Base-by-base conservation (phyloP, 2,797 vertebrate genomes). In the Thripadectes ignobilis region DNA sequence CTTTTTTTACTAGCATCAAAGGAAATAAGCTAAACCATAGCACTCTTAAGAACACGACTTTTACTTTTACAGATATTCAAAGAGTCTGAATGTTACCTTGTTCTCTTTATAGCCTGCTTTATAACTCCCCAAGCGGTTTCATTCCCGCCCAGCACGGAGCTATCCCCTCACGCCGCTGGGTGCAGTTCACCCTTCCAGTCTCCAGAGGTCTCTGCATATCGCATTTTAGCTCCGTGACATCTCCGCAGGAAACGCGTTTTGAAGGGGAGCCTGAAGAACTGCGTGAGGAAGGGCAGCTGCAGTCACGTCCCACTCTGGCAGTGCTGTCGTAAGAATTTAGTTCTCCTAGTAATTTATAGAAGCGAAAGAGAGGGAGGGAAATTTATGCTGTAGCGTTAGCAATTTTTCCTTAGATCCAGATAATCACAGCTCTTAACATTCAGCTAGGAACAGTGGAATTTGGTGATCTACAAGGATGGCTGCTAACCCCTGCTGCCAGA, bases 161-260 rank as follows among this genome's bases (percentile, higher is more conserved):
- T 19, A 1, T 29, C 32, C 57, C 85, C 61, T 85, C 80, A 4
- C 23, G 21, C 8, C 48, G 14, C 15, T n/a, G 38, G n/a, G 2
- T 98, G 98, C 39, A 98, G 92, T 98, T 97, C 45, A 16, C 59
- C 74, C 69, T 30, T 92, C 38, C 54, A 55, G 95, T 96, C 98
- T 97, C 98, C 97, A 98, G 98, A 98, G 97, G 98, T 97, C 98
- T 98, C 98, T 97, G 97, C 82, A 96, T 81, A 95, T 98, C 96
- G 65, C 92, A 36, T 89, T 98, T 98, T 97, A 63, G 80, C 11
- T 91, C 76, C 6, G 20, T 4, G 72, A 34, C 34, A 63, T 43
- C 49, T 45, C 48, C 8, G 27, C 52, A 13, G 38, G 34, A 82
- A 26, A 21, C 3, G 17, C 15, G 1, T 34, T 63, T 48, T 10